These are phyloP conservation scores for Microcebus lehilahytsara DNA, from an alignment of 2,113 vertebrate species.

Conservation along the genomic window DNA sequence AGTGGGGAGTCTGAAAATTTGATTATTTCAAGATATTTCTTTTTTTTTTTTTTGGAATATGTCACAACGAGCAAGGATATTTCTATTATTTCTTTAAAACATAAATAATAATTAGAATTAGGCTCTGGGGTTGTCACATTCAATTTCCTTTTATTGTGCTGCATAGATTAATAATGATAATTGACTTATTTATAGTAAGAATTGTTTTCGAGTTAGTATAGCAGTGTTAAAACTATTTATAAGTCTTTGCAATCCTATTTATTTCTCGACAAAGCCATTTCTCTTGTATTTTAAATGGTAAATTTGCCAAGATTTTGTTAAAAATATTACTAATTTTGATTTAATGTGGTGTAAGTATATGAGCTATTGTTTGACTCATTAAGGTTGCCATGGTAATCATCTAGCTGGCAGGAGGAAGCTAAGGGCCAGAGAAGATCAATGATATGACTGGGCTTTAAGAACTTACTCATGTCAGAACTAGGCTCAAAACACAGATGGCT, in stretches of 20 bases:
- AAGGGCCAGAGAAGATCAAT: slow-evolving; percentile 12
- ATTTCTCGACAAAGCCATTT: slow-evolving; percentile 55
- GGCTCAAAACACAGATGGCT: neutral
- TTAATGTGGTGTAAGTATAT: neutral
- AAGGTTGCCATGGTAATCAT: slow-evolving; percentile 50
- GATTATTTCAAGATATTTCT: slow-evolving; percentile 49
- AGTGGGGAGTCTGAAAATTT: slow-evolving; percentile 27
- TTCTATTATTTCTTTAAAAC: slow-evolving; percentile 58
- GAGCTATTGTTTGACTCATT: slow-evolving; percentile 37
- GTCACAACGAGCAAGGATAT: no score
- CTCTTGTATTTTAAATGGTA: slow-evolving; percentile 29
- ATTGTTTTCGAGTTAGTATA: slow-evolving; percentile 53
- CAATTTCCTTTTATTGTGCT: slow-evolving; percentile 45
- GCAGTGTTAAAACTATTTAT: slow-evolving; percentile 39
- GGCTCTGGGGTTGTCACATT: slow-evolving; percentile 23
- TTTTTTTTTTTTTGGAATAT: no score
- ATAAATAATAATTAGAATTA: slow-evolving; percentile 69
- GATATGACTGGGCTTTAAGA: neutral
- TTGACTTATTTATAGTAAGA: slow-evolving; percentile 65
- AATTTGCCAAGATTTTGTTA: neutral
- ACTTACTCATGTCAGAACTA: neutral
- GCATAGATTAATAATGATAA: slow-evolving; percentile 33
- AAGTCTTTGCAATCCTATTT: slow-evolving; percentile 34
- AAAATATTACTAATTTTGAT: slow-evolving; percentile 59
- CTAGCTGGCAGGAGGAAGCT: neutral